phyloP scores from a whole-genome alignment of 2,797 vertebrate species.

The Mormyrus hasselquistii region DNA sequence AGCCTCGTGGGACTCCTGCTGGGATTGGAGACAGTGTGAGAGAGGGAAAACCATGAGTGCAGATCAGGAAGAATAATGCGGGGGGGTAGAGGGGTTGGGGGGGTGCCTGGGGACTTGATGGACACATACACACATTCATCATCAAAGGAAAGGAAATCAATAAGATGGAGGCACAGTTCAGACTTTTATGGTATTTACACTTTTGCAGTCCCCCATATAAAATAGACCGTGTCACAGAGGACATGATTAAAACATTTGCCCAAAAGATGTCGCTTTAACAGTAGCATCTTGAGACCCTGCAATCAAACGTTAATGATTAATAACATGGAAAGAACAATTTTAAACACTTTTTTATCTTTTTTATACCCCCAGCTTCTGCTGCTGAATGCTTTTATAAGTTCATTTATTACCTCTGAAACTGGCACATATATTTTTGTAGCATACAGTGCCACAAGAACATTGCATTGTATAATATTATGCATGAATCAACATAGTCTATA shows the following conservation, averaged over 20 bases:
- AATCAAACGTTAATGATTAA: conserved; percentile 5
- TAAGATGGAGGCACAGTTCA: conserved; percentile 1
- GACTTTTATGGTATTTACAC: conserved; percentile 6
- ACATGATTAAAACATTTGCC: conserved; percentile 7
- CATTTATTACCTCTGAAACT: neutral
- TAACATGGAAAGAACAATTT: neutral
- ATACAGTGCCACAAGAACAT: neutral
- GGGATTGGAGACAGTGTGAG: neutral
- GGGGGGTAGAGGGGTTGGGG: neutral
- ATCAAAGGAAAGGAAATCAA: conserved; percentile 17
- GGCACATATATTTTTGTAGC: neutral
- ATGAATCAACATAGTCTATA: neutral
- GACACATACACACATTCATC: conserved; percentile 5
- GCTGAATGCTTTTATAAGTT: neutral
- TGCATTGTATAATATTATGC: neutral
- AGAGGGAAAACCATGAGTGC: neutral
- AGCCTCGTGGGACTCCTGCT: neutral
- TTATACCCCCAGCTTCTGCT: neutral
- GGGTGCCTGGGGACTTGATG: neutral
- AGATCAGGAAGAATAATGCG: neutral
- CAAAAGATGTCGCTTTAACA: neutral
- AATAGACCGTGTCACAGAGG: neutral
- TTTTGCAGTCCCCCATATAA: neutral
- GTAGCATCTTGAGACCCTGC: neutral
- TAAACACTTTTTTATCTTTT: neutral